A percentile compares a stretch with the other conserved stretches of the same genome.
Evolutionary conservation across 1,140 invertebrate genomes (phyloP).

Genomic region (Drosophila chauvacae): DNA sequence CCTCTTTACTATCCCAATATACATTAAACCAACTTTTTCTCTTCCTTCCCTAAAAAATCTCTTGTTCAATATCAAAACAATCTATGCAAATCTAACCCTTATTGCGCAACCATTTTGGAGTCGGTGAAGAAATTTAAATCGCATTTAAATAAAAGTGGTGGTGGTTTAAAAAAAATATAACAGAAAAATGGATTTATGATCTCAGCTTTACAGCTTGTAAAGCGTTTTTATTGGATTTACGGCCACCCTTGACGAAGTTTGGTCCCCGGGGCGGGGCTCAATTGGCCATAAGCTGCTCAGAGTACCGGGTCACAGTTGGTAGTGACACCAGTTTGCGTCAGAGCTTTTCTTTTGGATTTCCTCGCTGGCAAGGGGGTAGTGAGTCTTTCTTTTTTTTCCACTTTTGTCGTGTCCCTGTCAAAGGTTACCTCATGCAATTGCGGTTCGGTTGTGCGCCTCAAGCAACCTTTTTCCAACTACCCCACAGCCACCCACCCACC

Average conservation of each 20-base stretch:
- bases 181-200: conserved; percentile 73
- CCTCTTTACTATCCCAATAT: not conserved
- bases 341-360: conserved; percentile 62
- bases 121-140: conserved; percentile 34
- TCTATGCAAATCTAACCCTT: conserved; percentile 61
- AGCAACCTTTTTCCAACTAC: conserved; percentile 57
- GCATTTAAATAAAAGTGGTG: conserved; percentile 37
- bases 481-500: conserved; percentile 37
- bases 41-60: not conserved
- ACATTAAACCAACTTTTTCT: conserved; percentile 1
- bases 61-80: not conserved
- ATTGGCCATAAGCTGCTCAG: conserved; percentile 78
- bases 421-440: conserved; percentile 81
- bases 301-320: conserved; percentile 69
- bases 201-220: conserved; percentile 79
- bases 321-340: conserved; percentile 68
- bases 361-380: conserved; percentile 22
- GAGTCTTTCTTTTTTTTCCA: conserved; percentile 16
- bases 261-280: conserved; percentile 52
- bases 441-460: conserved; percentile 60
- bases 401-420: conserved; percentile 55
- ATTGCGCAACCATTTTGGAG: conserved; percentile 43
- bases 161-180: conserved; percentile 14
- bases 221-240: conserved; percentile 83
- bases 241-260: conserved; percentile 10